Base-by-base conservation (phyloP, 92 coral and sea anemone species). In the Palythoa grandiflora region DNA sequence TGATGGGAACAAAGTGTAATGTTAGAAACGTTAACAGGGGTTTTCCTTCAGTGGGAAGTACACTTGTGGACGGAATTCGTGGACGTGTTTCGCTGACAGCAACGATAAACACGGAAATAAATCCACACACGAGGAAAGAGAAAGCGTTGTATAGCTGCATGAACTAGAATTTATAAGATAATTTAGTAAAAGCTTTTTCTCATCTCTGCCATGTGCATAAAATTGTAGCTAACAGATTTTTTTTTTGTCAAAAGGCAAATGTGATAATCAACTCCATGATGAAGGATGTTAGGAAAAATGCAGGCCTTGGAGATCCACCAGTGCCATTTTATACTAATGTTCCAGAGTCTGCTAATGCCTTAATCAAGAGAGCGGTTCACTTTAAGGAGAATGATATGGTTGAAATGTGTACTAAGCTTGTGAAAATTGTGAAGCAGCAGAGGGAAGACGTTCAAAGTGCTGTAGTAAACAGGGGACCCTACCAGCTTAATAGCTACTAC, bases 351-450 rank as follows among this genome's bases (percentile, higher is more conserved):
- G 16, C 65, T 11, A 51, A 51, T 51, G 55, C 55, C 1, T 51
- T 51, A 51, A 68, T 68, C 8, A 35, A 68, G 40, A 20, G n/a
- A 19, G 73, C 74, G 1, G 74, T 68, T 28, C 76, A 72, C 12
- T 72, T 72, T 39, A 39, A 12, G 76, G 51, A 39, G 51, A 72
- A 39, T 50, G 9, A 72, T 52, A 72, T 72, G 76, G 48, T n/a
- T 36, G 76, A 37, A 37, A 37, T 72, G 50, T 72, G 76, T 13
- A 36, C 51, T 39, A 72, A 72, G 51, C 76, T 72, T 37, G 76
- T 14, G 50, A 72, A 36, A 37, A 39, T 72, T 37, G 51, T 72
- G 12, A 72, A 72, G 51, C 76, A 72, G 39, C 88, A 84, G 44
- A 66, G 28, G 28, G 28, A 28, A 28, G 0, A 28, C 28, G 28